Evolutionary conservation across 2,113 vertebrate species (phyloP).

Genomic region (Melanerpes aurifrons): DNA sequence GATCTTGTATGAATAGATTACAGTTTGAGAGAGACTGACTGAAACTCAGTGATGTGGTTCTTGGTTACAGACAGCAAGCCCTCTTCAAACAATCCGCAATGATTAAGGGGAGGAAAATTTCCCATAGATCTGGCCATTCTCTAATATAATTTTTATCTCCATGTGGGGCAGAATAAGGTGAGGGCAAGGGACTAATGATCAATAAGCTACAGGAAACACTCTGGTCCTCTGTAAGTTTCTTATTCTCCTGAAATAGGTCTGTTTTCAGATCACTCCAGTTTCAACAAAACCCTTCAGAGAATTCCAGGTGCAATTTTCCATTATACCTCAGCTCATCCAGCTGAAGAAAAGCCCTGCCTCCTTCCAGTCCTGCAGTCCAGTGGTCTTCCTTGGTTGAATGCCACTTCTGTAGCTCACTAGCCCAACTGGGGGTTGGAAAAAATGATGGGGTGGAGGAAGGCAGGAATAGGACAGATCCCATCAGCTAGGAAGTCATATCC

Average conservation of each 20-base stretch:
- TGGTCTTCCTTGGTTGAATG: background rate
- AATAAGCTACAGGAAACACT: background rate
- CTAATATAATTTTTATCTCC: background rate
- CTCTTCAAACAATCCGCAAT: background rate
- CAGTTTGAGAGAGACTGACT: background rate
- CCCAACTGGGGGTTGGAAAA: accelerated
- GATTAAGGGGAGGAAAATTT: background rate
- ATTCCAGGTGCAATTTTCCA: background rate
- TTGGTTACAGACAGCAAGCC: background rate
- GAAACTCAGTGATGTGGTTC: background rate
- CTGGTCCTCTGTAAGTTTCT: background rate
- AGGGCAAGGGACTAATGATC: background rate
- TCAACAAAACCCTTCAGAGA: background rate
- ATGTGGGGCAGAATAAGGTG: background rate
- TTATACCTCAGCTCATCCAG: background rate
- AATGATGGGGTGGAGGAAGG: background rate
- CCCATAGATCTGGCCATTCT: background rate
- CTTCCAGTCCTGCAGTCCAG: background rate
- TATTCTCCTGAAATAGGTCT: background rate
- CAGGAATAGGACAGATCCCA: background rate
- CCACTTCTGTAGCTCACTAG: background rate
- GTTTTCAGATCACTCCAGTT: background rate
- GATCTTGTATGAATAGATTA: background rate
- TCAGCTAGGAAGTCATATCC: background rate
- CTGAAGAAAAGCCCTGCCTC: background rate